Conservation (phyloP, 2,113 vertebrate genomes). For the Plecotus auritus region DNA sequence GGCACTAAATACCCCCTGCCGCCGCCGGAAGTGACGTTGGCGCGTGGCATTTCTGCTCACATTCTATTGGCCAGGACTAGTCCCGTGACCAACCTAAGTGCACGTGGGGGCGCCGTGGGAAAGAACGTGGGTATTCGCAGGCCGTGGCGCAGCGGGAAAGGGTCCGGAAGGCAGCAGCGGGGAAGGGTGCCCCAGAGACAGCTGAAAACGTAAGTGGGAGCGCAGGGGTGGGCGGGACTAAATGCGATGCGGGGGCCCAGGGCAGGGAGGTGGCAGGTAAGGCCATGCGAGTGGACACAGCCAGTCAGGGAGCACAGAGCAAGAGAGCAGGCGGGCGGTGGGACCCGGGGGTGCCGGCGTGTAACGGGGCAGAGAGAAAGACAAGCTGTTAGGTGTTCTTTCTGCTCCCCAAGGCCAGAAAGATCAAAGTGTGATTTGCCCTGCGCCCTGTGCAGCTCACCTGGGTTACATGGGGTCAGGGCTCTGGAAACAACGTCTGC, state of each 20-base stretch:
- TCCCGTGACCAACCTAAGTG: not conserved
- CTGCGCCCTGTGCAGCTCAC: not conserved
- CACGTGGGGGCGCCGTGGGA: not conserved
- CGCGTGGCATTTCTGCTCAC: not conserved
- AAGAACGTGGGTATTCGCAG: not conserved
- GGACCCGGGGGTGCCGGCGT: not conserved
- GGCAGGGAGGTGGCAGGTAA: not conserved
- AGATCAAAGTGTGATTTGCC: not conserved
- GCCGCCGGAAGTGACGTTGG: not conserved
- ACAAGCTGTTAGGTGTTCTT: not conserved
- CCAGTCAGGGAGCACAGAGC: not conserved
- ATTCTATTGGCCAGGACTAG: not conserved
- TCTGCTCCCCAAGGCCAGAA: not conserved
- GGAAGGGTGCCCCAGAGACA: not conserved
- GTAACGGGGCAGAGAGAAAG: not conserved
- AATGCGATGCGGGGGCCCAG: not conserved
- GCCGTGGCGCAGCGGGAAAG: too few species aligned
- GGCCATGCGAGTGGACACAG: not conserved
- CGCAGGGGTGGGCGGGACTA: too few species aligned
- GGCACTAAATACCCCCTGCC: not conserved
- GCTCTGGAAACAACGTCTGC: not conserved
- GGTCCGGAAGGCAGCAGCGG: not conserved
- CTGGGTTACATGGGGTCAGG: not conserved
- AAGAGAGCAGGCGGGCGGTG: not conserved
- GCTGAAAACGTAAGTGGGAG: not conserved